phyloP scores from a whole-genome alignment of 2,113 vertebrate species.

The Puma concolor region DNA sequence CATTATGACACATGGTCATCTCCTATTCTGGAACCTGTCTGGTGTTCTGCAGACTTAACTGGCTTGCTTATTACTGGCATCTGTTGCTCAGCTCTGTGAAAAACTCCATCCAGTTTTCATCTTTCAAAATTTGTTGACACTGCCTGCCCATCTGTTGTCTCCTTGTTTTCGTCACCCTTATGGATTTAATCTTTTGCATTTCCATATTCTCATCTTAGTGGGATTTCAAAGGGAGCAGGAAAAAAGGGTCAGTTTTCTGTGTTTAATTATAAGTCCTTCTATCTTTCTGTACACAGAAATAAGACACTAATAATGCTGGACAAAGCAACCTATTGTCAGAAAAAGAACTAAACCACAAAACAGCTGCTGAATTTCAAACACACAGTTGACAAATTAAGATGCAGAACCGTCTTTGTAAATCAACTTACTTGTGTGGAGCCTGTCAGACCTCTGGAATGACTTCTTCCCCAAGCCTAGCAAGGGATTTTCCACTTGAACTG shows the following conservation, averaged over 20 bases:
- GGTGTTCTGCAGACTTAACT: not conserved
- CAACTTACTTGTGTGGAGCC: constrained; percentile 93
- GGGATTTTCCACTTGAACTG: constrained; percentile 88
- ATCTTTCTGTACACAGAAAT: not conserved
- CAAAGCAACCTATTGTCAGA: constrained; percentile 3
- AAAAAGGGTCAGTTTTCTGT: not conserved
- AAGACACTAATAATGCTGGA: constrained; percentile 1
- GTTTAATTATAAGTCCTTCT: constrained; percentile 32
- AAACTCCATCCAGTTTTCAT: constrained; percentile 6
- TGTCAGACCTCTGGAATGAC: constrained; percentile 91
- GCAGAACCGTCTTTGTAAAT: not conserved
- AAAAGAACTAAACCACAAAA: constrained; percentile 43
- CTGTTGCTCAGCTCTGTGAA: not conserved
- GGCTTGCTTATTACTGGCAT: not conserved
- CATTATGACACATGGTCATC: not conserved
- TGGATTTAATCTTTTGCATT: constrained; percentile 26
- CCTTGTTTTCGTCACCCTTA: not conserved
- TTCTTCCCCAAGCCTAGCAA: constrained; percentile 90
- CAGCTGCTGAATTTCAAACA: constrained; percentile 34
- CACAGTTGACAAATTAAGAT: not conserved
- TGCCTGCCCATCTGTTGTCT: not conserved
- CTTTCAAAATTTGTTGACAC: constrained; percentile 32
- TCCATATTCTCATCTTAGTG: constrained; percentile 32
- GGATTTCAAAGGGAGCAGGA: not conserved
- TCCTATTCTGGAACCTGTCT: not conserved